Base-by-base conservation (phyloP, 2,113 vertebrate species). In the Pleuronectes platessa region DNA sequence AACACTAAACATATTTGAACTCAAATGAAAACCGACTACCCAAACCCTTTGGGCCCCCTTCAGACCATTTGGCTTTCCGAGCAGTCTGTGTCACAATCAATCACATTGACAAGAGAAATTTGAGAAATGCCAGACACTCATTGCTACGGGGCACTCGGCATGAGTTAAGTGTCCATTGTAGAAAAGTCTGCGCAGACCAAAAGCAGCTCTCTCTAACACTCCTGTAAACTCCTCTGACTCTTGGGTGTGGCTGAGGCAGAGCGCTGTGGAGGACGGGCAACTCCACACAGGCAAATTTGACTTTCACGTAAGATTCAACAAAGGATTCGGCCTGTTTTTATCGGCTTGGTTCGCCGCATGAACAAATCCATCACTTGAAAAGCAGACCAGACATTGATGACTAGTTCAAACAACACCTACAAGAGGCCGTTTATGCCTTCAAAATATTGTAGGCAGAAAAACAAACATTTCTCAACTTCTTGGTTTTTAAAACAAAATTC, bases 221-320 rank as follows among this genome's bases (percentile, higher is more conserved):
- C 69, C 13, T 13, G 73, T 74, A 23, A 82, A 81, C 31, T 31
- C 31, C 31, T 31, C 31, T 40, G 17, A 71, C 20, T 83, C 83
- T 85, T 90, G 93, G 94, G 94, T 95, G 94, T 94, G 94, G 93
- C 93, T 85, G 54, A 42, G 40, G 40, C 55, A 78, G 61, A 81
- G 89, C 75, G 76, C 45, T 51, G 59, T 3, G 24, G 35, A 83
- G 70, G 84, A 81, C 71, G 79, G 76, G 78, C 79, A 55, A 78
- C 70, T 68, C n/a, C 71, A 63, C 31, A 59, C 55, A 21, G 24
- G 60, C 26, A 84, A 87, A 82, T 87, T 61, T 70, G 24, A 87
- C 73, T 89, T 88, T 80, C 42, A 75, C 58, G 37, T 9, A 5
- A 66, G 37, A 58, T 66, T 77, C 59, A 42, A 71, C 83, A 69